phyloP scores from a whole-genome alignment of 2,888 invertebrate species.

The Sycophila texana region DNA sequence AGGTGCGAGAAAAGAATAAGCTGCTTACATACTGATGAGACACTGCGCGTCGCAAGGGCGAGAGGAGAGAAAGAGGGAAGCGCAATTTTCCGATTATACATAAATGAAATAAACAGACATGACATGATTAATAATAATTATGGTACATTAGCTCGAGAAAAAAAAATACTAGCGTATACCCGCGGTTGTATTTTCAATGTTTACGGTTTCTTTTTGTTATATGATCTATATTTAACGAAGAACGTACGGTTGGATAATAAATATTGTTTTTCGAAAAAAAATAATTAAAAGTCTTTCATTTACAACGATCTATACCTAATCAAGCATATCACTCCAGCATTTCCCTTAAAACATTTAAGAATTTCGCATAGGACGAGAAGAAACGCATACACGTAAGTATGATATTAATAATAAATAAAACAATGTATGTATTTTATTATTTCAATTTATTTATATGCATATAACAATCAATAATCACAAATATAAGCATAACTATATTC shows the following conservation, averaged over 20 bases:
- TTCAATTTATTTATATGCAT: too few relatives aligned
- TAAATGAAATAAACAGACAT: conserved; percentile 32
- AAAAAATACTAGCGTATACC: conserved; percentile 53
- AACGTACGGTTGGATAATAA: conserved; percentile 63
- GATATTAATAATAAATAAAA: too few relatives aligned
- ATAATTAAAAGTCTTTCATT: not conserved
- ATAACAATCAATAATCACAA: too few relatives aligned
- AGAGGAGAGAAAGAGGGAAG: conserved; percentile 30
- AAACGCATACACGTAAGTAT: too few relatives aligned
- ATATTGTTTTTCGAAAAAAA: conserved; percentile 61
- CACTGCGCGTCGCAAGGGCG: conserved; percentile 2
- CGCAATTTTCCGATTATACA: conserved; percentile 31
- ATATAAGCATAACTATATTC: too few relatives aligned
- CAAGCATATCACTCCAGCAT: too few relatives aligned
- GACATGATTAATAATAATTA: conserved; percentile 53
- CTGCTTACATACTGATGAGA: conserved; percentile 9
- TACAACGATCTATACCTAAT: too few relatives aligned
- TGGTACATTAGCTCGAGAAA: conserved; percentile 55
- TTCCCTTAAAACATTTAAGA: too few relatives aligned
- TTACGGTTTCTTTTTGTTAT: conserved; percentile 65
- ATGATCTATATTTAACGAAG: conserved; percentile 60
- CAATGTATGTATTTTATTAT: too few relatives aligned
- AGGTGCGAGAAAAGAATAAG: not conserved
- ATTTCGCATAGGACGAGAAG: too few relatives aligned
- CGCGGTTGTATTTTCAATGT: conserved; percentile 65